These are phyloP conservation scores for Ctenopoma kingsleyae DNA, from an alignment of 2,797 vertebrate species.

Conservation along the genomic window DNA sequence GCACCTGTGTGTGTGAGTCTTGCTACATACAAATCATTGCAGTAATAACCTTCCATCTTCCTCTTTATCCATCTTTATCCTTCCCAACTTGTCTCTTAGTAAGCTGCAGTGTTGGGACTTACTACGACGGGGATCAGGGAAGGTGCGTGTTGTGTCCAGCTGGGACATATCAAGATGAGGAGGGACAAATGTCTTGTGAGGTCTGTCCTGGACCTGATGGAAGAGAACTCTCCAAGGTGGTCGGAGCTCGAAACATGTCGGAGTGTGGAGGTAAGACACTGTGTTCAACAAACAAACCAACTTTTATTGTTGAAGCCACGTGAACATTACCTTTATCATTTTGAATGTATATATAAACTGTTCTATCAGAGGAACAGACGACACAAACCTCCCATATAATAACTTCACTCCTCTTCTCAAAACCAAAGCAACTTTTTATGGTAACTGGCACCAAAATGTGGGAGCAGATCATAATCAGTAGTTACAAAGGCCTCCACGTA, in stretches of 20 bases:
- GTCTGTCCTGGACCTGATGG: constrained; percentile 86
- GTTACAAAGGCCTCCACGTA: too few relatives aligned
- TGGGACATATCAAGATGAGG: constrained; percentile 90
- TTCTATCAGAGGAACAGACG: background rate
- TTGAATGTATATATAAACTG: background rate
- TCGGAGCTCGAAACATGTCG: constrained; percentile 86
- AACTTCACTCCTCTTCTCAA: background rate
- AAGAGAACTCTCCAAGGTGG: constrained; percentile 78
- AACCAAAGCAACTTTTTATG: background rate
- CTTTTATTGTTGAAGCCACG: background rate
- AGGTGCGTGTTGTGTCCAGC: constrained; percentile 87
- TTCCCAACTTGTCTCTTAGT: constrained; percentile 76
- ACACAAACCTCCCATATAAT: background rate
- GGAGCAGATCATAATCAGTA: too few relatives aligned
- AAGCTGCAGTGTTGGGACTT: constrained; percentile 86
- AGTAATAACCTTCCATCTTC: constrained; percentile 8
- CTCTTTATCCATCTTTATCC: constrained; percentile 11
- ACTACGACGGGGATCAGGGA: constrained; percentile 85
- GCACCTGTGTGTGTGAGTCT: background rate
- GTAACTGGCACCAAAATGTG: too few relatives aligned
- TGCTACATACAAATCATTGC: background rate
- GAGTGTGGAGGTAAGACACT: constrained; percentile 88
- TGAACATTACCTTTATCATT: too few relatives aligned
- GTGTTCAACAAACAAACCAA: background rate
- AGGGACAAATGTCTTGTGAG: constrained; percentile 90